Evolutionary conservation across 2,113 vertebrate genomes (phyloP), one percentile per base, ranked within the genome.

Genomic region (Grantiella picta): DNA sequence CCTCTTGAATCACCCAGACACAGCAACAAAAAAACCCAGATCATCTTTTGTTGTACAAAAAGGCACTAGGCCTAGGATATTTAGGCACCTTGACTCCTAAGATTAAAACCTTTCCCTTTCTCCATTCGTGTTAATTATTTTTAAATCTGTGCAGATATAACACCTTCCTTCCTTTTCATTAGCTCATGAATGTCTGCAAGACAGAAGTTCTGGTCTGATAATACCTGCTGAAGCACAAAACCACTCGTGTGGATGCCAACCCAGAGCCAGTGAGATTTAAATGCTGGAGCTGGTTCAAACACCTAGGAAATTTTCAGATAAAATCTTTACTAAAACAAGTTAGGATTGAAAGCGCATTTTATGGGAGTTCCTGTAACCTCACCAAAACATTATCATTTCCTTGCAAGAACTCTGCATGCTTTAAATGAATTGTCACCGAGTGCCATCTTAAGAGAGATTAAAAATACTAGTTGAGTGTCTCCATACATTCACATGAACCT

Each of bases 171-270:
- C 87, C 94, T 90, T 92, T 91, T 92, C 85, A 71, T 87, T 92
- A 93, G 86, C 65, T 94, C 84, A 90, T 73, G 77, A 91, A 90
- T 68, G 69, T 94, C 84, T 92, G 53, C 54, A 95, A 90, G 83
- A 92, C 85, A 94, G 87, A 96, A 95, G 93, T 97, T 95, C 70
- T 94, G 73, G 80, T 93, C 94, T 95, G 92, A 95, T 95, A 95
- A 94, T 95, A 96, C 95, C 95, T 95, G 91, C 90, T 94, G 79
- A 95, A 93, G 71, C 53, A 97, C 76, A 94, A 83, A 86, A 78
- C 61, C 50, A 21, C 82, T 94, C 76, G 61, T 56, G 38, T 87
- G 49, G 65, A 68, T 95, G 92, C 94, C 96, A 95, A 44, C 45
- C 38, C 71, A 73, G 42, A 84, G 64, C 79, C 94, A 91, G 50